Evolutionary conservation across 2,797 vertebrate species (phyloP).

Genomic region (Anguilla obscura): DNA sequence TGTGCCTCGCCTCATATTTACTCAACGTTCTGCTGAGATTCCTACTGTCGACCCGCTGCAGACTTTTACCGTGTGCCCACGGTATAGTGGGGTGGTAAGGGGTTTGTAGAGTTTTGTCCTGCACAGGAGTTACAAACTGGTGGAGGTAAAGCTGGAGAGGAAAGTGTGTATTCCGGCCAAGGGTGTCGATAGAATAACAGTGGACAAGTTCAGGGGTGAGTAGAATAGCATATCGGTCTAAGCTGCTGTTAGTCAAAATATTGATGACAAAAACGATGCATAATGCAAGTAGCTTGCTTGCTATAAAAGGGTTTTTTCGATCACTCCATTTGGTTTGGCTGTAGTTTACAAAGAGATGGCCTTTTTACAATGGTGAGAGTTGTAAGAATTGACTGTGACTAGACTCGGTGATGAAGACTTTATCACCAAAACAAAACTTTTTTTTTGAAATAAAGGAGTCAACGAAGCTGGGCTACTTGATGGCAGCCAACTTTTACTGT

Average conservation of each 20-base stretch:
- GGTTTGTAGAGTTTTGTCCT: background rate
- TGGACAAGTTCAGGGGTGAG: constrained; percentile 28
- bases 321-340: background rate
- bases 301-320: background rate
- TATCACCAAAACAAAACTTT: no score
- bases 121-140: background rate
- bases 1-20: background rate
- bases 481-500: background rate
- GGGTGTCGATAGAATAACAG: background rate
- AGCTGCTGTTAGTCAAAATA: background rate
- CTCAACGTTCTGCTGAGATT: constrained; percentile 10
- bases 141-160: background rate
- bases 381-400: background rate
- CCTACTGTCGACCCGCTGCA: background rate
- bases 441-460: background rate
- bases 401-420: no score
- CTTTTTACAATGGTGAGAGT: no score
- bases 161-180: constrained; percentile 12
- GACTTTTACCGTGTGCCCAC: background rate
- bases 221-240: background rate
- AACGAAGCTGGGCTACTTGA: background rate
- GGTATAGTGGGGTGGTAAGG: background rate
- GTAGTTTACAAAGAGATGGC: background rate
- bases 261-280: background rate
- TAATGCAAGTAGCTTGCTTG: background rate